Evolutionary conservation across 2,113 vertebrate genomes (phyloP).

Genomic region (Pseudopipra pipra): DNA sequence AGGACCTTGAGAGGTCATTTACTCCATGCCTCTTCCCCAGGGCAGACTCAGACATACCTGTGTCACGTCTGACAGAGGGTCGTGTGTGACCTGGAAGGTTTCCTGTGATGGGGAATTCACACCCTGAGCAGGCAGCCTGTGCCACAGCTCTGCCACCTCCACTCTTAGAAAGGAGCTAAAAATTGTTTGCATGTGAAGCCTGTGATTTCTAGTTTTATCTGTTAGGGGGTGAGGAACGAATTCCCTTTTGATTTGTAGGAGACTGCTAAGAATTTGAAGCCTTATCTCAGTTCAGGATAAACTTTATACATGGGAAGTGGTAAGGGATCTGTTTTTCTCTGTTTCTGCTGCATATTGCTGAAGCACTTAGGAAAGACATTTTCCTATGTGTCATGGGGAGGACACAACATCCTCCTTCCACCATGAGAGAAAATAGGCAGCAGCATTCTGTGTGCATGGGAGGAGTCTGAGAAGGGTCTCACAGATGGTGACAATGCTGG

Average conservation of each 20-base stretch:
- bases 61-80: background rate
- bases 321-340: background rate
- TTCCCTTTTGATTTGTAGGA: background rate
- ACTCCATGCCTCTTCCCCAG: background rate
- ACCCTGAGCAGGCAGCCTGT: background rate
- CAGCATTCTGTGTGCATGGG: background rate
- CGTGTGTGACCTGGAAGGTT: background rate
- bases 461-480: background rate
- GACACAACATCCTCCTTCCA: background rate
- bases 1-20: constrained; percentile 60
- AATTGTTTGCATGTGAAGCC: background rate
- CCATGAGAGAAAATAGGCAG: background rate
- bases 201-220: background rate
- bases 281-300: background rate
- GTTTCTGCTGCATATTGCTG: background rate
- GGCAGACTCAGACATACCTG: constrained; percentile 28
- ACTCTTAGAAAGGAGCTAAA: background rate
- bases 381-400: background rate
- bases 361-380: background rate
- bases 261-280: background rate
- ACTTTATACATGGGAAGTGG: background rate
- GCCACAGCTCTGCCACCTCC: background rate
- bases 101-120: background rate
- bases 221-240: background rate
- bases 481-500: background rate